Evolutionary conservation across 2,888 invertebrate genomes (phyloP).

Genomic region (Pristionchus entomophagus): DNA sequence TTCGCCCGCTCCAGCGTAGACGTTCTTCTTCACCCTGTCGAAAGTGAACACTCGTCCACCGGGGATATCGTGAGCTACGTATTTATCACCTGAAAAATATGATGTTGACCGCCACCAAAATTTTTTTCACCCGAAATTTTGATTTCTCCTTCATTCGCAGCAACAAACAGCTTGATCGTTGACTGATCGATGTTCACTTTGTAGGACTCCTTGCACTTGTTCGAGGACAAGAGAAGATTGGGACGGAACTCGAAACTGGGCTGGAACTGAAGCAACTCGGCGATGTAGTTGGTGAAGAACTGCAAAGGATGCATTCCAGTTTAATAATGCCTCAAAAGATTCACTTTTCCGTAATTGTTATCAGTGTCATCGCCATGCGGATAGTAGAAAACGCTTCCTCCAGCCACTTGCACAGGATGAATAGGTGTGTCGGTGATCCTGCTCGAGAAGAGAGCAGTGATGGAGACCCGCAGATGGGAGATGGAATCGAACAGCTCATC

Average conservation of each 20-base stretch:
- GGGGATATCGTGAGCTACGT: not conserved
- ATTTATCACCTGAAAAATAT: not conserved
- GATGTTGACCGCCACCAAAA: too few relatives aligned
- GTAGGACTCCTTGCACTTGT: not conserved
- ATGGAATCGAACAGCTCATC: not conserved
- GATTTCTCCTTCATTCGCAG: not conserved
- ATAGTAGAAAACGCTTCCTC: conserved; percentile 5
- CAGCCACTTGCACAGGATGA: conserved; percentile 15
- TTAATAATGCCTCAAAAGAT: not conserved
- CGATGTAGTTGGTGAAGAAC: conserved; percentile 37
- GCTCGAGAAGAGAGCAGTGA: conserved; percentile 1
- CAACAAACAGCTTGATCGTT: not conserved
- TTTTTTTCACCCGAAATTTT: not conserved
- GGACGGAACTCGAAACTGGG: not conserved
- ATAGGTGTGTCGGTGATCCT: not conserved
- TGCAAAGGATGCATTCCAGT: not conserved
- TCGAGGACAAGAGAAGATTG: not conserved
- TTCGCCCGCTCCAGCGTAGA: not conserved
- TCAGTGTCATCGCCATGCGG: not conserved
- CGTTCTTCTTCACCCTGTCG: not conserved
- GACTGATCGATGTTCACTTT: not conserved
- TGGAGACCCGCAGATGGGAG: not conserved
- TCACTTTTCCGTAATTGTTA: not conserved
- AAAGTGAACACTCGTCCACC: not conserved
- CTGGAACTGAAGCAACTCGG: not conserved